Base-by-base conservation (phyloP, 92 coral and sea anemone genomes). In the Epizoanthus illoricatus region DNA sequence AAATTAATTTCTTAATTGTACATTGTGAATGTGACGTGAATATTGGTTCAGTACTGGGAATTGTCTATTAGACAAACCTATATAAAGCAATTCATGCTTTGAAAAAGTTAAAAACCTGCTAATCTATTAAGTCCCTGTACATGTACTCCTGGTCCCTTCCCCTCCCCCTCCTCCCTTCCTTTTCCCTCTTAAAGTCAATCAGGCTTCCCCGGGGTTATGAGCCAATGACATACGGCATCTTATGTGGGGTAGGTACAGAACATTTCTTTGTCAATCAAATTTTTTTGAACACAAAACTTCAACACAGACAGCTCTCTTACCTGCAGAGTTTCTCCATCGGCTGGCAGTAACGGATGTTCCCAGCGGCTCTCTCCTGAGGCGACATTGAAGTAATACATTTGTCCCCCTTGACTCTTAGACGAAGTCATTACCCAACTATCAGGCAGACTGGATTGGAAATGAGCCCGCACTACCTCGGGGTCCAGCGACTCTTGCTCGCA, bases 301-400 rank as follows among this genome's bases (percentile, higher is more conserved):
- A n/a, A n/a, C n/a, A n/a, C 36, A 28, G 36, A 28, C 36, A 28
- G 36, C 36, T 47, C 43, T 18, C 64, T 47, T 23, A 67, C 84
- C 52, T 76, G 85, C 75, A 71, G 82, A 4, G 3, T 69, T 58
- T 86, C 92, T 65, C 81, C 91, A 39, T 88, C n/a, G n/a, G n/a
- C 94, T 2, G 97, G 94, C 47, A 93, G 69, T 40, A 93, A 73
- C 47, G 97, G 97, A 56, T 93, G 97, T 20, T 88, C 89, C 97
- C 97, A 93, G 39, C 94, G 88, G 63, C 97, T 91, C 85, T 93
- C 97, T 64, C 92, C 97, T 7, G 97, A 86, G 61, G 81, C 86
- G 2, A 88, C 87, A 65, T 93, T 91, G 80, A 93, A 93, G 80
- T 93, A 93, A 69, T 93, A 93, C 55, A 84, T 68, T n/a, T 94